Evolutionary conservation across 53 echinoderm and acorn worm species (phyloP), one percentile per base, ranked within the genome.

Genomic region (Actinopyga echinites): DNA sequence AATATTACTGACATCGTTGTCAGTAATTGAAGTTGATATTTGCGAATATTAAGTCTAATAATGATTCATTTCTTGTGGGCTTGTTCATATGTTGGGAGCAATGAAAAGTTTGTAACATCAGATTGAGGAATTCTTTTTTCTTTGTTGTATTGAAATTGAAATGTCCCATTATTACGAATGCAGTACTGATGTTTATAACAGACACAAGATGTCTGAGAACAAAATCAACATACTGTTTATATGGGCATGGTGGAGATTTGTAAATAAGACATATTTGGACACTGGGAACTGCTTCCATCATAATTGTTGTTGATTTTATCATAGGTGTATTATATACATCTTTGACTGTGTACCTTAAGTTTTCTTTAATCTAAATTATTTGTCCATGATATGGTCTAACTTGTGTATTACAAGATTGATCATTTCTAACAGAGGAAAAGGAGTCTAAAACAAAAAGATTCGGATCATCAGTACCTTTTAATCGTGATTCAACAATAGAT

Each of bases 321-420:
- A 23, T 60, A 23, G 4, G 4, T 6, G 28, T 6, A 6, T 28
- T 5, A 10, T 60, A 60, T 6, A 23, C 23, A 25, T 60, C 28
- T 28, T 25, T 28, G 24, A 60, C 9, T 25, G 12, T 6, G 6
- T 25, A 23, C 4, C 4, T 28, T 31, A 38, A 6, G 12, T 34
- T 38, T 36, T 74, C 2, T 74, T 22, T 58, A 23, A 83, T 30
- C 62, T 83, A 83, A 17, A 83, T 38, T 29, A 83, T 6, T 60
- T 83, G 83, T 37, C 83, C 65, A 83, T 64, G 83, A 15, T 65
- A 64, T 21, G 83, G 83, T 65, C 83, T 56, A 17, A 40, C 8
- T 40, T 42, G 37, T 22, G 74, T 40, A 49, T 52, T 25, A 22
- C 43, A 24, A 15, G 35, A 55, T 40, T 74, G 74, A 33, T 74